Evolutionary conservation across 2,113 vertebrate genomes (phyloP), one percentile per base, ranked within the genome.

Genomic region (Cephalopholis sonnerati): DNA sequence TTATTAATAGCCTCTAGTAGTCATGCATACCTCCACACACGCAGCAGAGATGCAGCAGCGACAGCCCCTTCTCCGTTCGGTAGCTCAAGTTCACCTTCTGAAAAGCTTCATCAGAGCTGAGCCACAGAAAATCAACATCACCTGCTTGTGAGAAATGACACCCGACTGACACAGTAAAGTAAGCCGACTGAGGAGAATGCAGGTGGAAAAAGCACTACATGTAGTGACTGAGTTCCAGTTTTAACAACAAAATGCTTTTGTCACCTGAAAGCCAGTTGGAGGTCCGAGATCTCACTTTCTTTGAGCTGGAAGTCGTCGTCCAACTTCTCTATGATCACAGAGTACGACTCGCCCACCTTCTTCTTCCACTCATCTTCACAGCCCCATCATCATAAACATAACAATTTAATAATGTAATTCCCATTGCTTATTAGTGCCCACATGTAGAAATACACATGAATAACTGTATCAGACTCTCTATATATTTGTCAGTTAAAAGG

Each of bases 311-410:
- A 93, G 83, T 99, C 97, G n/a, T 97, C 97, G 74, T 98, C 96
- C 88, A 99, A 44, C 67, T 94, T 94, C 78, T 98, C 97, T 0
- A 95, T 86, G 83, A 97, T 96, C 25, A 96, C 93, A 55, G 96
- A 85, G 24, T 99, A 99, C 0, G 97, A 97, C 92, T 99, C 98
- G 15, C 95, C 95, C 65, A 99, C 97, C 83, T 99, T 99, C 95
- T 99, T 99, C 95, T 99, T 99, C 98, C 97, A 99, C 80, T 99
- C 98, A 92, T 99, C 98, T 99, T 83, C 67, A 84, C 46, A 62
- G 39, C 51, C 17, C 15, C 74, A 81, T 55, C 18, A 36, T n/a
- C 50, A 74, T 61, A 55, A 41, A 82, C 41, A 77, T 1, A 63
- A 68, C 41, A 54, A 25, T 17, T 36, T 2, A n/a, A 27, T 29